Base-by-base conservation (phyloP, 2,113 vertebrate genomes). In the Morone saxatilis region DNA sequence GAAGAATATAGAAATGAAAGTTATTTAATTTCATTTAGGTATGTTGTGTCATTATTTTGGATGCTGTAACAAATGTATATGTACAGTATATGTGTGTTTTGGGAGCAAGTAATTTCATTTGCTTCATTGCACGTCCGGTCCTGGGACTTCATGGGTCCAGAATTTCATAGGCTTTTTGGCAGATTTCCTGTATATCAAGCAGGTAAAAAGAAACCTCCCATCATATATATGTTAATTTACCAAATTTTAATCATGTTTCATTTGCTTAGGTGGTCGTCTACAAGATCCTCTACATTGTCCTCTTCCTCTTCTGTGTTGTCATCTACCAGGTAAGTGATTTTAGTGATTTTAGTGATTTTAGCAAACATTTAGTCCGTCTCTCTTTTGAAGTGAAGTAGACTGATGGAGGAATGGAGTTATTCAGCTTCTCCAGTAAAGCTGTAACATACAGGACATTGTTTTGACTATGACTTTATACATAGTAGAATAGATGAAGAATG, bases 221-320 rank as follows among this genome's bases (percentile, higher is more conserved):
- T 40, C 5, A 74, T 31, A 31, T 31, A 31, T 31, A 31, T 31
- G 31, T 31, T 31, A 62, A 50, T 73, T 1, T 0, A 75, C 8
- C 22, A 17, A 17, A 25, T 71, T 4, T 25, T 54, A 8, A 62
- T 6, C 38, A 13, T 78, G 7, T 70, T 72, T 80, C 36, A 22
- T 9, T 69, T 62, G 10, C 13, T 65, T 65, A 94, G 93, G 81
- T 92, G 31, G 95, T 90, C 0, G 92, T 93, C 12, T 95, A 96
- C 81, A 94, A 95, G 94, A 95, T 95, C 73, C 90, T 96, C 77
- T 95, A 94, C 22, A 56, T 94, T 56, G 88, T 95, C 73, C 92
- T 97, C 45, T 95, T 97, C 68, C 81, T 90, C n/a, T 90, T 95
- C 87, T 93, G 92, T 40, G 92, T 94, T 47, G 91, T 93, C 79